Evolutionary conservation across 2,888 invertebrate species (phyloP).

Genomic region (Pinctada fucata): DNA sequence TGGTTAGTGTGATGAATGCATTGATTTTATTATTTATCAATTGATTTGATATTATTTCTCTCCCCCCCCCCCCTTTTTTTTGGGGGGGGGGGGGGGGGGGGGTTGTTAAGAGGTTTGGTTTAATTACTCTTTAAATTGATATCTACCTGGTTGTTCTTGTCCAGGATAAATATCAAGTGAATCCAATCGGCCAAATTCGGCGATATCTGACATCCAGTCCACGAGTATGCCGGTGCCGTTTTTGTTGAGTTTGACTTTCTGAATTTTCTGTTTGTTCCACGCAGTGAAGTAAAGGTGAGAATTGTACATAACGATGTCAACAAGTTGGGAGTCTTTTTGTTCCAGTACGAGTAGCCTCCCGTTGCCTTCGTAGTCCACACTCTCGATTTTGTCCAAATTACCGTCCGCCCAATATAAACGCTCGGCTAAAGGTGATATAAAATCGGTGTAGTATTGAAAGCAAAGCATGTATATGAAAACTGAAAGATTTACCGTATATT

Average conservation of each 20-base stretch:
- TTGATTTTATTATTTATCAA: neutral
- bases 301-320: constrained; percentile 39
- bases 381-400: constrained; percentile 41
- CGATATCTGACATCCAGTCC: constrained; percentile 23
- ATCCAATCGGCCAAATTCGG: constrained; percentile 33
- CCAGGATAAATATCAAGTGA: constrained; percentile 32
- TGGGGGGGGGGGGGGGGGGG: no score
- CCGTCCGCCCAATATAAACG: constrained; percentile 54
- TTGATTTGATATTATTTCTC: no score
- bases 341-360: constrained; percentile 29
- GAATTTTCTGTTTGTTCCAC: constrained; percentile 41
- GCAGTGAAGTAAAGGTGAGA: constrained; percentile 46
- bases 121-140: neutral
- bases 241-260: constrained; percentile 28
- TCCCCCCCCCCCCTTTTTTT: no score
- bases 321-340: constrained; percentile 35
- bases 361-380: constrained; percentile 38
- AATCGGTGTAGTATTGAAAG: no score
- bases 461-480: neutral
- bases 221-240: constrained; percentile 10
- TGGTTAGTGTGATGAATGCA: neutral
- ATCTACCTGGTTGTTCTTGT: constrained; percentile 31
- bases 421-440: constrained; percentile 25
- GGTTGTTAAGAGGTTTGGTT: no score
- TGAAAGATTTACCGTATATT: neutral